These are phyloP conservation scores for Thalassarche chlororhynchos DNA, from an alignment of 2,113 vertebrate genomes.

Conservation along the genomic window DNA sequence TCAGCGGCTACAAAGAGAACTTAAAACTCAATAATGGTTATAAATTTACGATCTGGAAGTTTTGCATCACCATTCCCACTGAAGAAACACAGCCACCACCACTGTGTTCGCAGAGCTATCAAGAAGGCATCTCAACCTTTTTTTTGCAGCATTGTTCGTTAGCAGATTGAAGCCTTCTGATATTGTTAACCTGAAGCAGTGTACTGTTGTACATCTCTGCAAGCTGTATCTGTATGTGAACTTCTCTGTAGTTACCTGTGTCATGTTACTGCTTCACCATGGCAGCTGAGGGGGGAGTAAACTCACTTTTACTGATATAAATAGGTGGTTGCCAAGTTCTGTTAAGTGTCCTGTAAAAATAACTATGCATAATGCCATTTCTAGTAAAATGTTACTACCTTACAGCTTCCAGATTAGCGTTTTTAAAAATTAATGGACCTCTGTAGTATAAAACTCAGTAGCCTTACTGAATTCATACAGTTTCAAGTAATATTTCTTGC, in stretches of 20 bases:
- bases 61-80: neutral
- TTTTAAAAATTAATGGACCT: neutral
- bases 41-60: neutral
- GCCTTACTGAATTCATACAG: neutral
- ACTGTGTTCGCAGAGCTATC: neutral
- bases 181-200: neutral
- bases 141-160: neutral
- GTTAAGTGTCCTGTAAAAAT: neutral
- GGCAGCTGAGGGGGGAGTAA: neutral
- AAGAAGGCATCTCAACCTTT: neutral
- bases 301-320: neutral
- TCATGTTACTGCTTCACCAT: neutral
- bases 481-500: neutral
- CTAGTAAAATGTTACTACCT: neutral
- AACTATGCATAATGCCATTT: neutral
- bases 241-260: neutral
- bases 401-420: neutral
- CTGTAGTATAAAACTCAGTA: neutral
- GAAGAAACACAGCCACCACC: neutral
- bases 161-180: neutral
- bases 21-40: neutral
- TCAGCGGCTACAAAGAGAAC: neutral
- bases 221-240: neutral
- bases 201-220: neutral
- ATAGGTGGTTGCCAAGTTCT: neutral